phyloP scores from a whole-genome alignment of 1,140 invertebrate species.

The Aradophagus sp. region DNA sequence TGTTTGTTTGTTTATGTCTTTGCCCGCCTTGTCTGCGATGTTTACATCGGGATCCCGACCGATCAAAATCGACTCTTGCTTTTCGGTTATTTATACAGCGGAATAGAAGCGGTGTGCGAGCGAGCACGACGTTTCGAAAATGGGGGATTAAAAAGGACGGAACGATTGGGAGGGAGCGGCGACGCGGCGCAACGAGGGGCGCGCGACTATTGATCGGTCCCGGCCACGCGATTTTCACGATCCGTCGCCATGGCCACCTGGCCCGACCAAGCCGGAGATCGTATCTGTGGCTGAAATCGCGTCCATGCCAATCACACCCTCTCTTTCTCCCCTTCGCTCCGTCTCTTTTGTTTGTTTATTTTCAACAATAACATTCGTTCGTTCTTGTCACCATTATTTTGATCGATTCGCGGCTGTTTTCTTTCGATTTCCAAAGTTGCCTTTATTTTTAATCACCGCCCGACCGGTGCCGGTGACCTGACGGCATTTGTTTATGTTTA shows the following conservation, averaged over 20 bases:
- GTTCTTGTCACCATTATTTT: background rate
- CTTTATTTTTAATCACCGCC: no score
- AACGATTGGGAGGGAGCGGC: slow-evolving; percentile 35
- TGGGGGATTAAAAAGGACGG: slow-evolving; percentile 39
- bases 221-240: slow-evolving; percentile 74
- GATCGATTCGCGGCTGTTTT: no score
- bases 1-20: background rate
- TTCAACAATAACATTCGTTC: background rate
- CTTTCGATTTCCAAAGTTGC: no score
- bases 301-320: slow-evolving; percentile 18
- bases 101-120: slow-evolving; percentile 3
- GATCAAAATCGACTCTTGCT: no score
- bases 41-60: no score
- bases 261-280: slow-evolving; percentile 68
- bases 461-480: no score
- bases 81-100: no score
- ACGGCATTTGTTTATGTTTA: no score
- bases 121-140: slow-evolving; percentile 23
- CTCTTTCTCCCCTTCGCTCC: background rate
- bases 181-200: slow-evolving; percentile 52
- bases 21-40: no score
- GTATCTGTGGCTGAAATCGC: slow-evolving; percentile 64
- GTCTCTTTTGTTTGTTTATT: background rate
- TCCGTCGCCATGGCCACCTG: slow-evolving; percentile 75
- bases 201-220: slow-evolving; percentile 72